phyloP scores from a whole-genome alignment of 2,888 invertebrate species.

The Drosophila sordidapex region DNA sequence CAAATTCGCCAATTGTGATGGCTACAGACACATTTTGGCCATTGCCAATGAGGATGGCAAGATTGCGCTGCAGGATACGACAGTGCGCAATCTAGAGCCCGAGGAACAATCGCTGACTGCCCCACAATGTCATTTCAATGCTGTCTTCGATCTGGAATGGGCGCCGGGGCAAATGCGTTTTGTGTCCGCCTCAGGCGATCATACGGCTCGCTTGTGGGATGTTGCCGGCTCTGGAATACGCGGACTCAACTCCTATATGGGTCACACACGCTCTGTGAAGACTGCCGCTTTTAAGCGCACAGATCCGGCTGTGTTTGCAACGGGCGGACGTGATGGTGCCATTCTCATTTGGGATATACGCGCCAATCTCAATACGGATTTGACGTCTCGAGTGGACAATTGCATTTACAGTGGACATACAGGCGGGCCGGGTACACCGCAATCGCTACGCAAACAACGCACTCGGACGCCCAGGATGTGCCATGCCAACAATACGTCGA shows the following conservation, averaged over 20 bases:
- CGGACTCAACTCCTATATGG: conserved; percentile 87
- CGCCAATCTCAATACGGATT: conserved; percentile 85
- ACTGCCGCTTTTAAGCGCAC: conserved; percentile 90
- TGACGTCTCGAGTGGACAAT: conserved; percentile 89
- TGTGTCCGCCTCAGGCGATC: conserved; percentile 94
- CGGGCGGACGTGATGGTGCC: conserved; percentile 94
- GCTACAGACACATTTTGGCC: conserved; percentile 90
- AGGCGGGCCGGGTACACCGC: conserved; percentile 85
- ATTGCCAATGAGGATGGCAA: conserved; percentile 95
- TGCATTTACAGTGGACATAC: conserved; percentile 86
- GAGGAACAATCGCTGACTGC: conserved; percentile 85
- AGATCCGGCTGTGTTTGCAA: conserved; percentile 92
- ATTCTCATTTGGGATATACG: conserved; percentile 94
- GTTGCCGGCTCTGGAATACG: conserved; percentile 86
- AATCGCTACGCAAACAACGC: conserved; percentile 85
- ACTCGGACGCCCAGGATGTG: conserved; percentile 84
- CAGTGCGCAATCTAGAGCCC: conserved; percentile 77
- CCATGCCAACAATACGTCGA: conserved; percentile 86
- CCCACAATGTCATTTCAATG: conserved; percentile 91
- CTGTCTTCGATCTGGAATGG: conserved; percentile 96
- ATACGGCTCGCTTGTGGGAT: conserved; percentile 93
- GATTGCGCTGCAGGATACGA: conserved; percentile 86
- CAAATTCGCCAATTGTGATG: conserved; percentile 89
- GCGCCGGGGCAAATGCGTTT: conserved; percentile 90
- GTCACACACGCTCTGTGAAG: conserved; percentile 93